Evolutionary conservation across 2,797 vertebrate species (phyloP).

Genomic region (Eulemur mongoz): DNA sequence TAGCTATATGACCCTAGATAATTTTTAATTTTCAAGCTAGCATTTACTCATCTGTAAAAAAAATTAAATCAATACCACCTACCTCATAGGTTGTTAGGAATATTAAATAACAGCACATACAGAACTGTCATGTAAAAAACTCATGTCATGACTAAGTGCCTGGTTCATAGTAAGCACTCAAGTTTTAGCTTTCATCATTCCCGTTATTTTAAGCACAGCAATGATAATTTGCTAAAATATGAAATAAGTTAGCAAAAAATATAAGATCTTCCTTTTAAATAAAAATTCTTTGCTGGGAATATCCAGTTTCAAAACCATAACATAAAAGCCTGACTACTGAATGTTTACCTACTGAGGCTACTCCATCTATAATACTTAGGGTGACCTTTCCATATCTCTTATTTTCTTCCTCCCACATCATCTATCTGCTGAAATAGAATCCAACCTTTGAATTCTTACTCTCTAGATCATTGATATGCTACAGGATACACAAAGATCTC

Average conservation of each 20-base stretch:
- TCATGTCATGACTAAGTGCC: neutral
- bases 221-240: neutral
- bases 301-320: constrained; percentile 14
- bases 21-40: constrained; percentile 18
- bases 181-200: neutral
- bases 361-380: neutral
- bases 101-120: neutral
- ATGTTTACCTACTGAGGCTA: neutral
- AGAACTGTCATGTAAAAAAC: neutral
- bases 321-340: neutral
- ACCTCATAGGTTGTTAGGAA: neutral
- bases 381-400: neutral
- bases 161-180: neutral
- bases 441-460: neutral
- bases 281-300: neutral
- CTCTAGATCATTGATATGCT: neutral
- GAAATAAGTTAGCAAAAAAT: neutral
- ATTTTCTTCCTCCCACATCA: neutral
- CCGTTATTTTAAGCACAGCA: neutral
- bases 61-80: neutral
- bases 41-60: neutral
- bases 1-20: neutral
- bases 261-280: neutral
- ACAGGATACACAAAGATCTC: neutral
- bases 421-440: neutral